A percentile compares a stretch with the other conserved stretches of the same genome.
Evolutionary conservation across 2,797 vertebrate genomes (phyloP).

Genomic region (Gallinago nigripennis): DNA sequence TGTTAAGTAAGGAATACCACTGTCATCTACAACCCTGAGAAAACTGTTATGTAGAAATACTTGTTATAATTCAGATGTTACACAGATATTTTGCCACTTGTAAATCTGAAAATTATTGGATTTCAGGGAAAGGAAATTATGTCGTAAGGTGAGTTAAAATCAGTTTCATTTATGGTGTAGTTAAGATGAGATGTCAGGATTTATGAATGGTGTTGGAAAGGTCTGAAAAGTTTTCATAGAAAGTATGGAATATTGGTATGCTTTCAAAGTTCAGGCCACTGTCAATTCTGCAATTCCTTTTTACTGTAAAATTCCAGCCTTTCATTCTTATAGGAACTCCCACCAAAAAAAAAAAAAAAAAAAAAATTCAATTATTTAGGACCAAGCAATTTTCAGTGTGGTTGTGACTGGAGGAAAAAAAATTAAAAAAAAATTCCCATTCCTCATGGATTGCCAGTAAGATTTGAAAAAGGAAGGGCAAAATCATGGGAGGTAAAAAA

Average conservation of each 20-base stretch:
- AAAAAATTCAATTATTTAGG: not conserved
- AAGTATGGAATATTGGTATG: not conserved
- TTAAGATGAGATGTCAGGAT: not conserved
- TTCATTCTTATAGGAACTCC: not conserved
- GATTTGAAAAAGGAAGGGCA: not conserved
- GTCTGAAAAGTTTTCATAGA: not conserved
- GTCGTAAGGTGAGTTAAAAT: not conserved
- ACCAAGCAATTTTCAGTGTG: not conserved
- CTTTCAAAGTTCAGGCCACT: not conserved
- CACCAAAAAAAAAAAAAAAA: not conserved
- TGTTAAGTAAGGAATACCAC: not conserved
- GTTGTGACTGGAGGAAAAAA: not conserved
- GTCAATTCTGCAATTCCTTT: not conserved
- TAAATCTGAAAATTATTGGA: not conserved
- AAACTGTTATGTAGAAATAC: not conserved
- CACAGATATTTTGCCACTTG: not conserved
- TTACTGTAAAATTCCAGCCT: not conserved
- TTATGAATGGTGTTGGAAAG: not conserved
- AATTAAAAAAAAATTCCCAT: not conserved
- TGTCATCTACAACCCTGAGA: not conserved
- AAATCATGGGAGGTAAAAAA: not conserved
- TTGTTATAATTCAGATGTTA: not conserved
- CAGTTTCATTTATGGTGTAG: not conserved
- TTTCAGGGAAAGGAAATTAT: not conserved
- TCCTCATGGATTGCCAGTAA: not conserved